Evolutionary conservation across 2,888 invertebrate genomes (phyloP).

Genomic region (Archips crataeganus): DNA sequence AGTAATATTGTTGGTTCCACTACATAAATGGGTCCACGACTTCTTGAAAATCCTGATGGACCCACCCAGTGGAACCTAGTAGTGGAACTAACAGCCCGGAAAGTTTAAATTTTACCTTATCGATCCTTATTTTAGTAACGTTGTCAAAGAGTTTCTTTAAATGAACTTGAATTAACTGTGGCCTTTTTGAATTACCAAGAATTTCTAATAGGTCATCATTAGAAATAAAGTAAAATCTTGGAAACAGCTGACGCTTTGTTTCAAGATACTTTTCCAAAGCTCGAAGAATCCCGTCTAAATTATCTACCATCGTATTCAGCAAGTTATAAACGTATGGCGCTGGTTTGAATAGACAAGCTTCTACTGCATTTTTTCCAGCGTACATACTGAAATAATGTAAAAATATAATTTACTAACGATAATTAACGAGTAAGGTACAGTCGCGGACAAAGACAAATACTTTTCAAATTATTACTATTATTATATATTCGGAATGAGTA

Average conservation of each 20-base stretch:
- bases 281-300: conserved; percentile 92
- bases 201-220: conserved; percentile 92
- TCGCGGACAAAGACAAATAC: too few relatives aligned
- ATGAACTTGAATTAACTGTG: conserved; percentile 93
- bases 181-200: conserved; percentile 93
- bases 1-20: too few relatives aligned
- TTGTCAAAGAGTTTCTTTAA: conserved; percentile 96
- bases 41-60: too few relatives aligned
- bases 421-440: too few relatives aligned
- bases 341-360: conserved; percentile 87
- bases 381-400: conserved; percentile 70
- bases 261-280: conserved; percentile 95
- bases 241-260: conserved; percentile 95
- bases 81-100: too few relatives aligned
- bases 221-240: conserved; percentile 89
- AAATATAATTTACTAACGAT: too few relatives aligned
- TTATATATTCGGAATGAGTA: too few relatives aligned
- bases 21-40: too few relatives aligned
- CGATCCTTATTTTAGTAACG: conserved; percentile 89
- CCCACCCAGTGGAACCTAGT: too few relatives aligned
- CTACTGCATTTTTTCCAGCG: conserved; percentile 84
- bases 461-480: too few relatives aligned
- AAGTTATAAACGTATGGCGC: conserved; percentile 88
- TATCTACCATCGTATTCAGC: conserved; percentile 90
- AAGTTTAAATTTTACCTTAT: conserved; percentile 79